Conservation (phyloP, 23 tunicate genomes). For the Halocynthia aurantium region DNA sequence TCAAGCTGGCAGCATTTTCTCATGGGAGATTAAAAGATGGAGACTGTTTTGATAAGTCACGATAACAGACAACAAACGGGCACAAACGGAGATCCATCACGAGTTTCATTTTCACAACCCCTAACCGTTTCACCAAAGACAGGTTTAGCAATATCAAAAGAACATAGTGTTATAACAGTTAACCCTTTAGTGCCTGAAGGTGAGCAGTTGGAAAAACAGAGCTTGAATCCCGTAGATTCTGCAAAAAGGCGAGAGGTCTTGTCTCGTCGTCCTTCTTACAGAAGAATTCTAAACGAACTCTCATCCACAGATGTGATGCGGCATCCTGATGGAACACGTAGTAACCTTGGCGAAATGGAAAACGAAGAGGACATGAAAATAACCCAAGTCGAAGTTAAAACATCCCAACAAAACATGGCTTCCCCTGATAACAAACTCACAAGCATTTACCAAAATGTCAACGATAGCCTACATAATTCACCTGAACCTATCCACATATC, state of each 20-base stretch:
- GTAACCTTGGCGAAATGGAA: neutral
- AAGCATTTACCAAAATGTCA: neutral
- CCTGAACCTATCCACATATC: neutral
- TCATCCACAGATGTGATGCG: slow-evolving; percentile 7
- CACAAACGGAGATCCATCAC: too few relatives aligned
- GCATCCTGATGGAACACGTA: neutral
- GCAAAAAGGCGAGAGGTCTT: slow-evolving; percentile 47
- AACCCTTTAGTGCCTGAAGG: neutral
- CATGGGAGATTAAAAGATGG: too few relatives aligned
- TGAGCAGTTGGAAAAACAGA: neutral
- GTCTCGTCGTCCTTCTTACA: slow-evolving; percentile 54
- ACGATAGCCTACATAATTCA: neutral
- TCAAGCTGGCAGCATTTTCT: too few relatives aligned
- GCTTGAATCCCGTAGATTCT: slow-evolving; percentile 17
- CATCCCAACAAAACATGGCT: neutral
- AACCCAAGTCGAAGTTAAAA: slow-evolving; percentile 4
- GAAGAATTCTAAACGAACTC: slow-evolving; percentile 15
- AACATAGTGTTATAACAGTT: slow-evolving; percentile 1
- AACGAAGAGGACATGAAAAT: neutral
- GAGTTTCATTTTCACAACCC: slow-evolving; percentile 7
- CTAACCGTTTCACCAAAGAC: neutral
- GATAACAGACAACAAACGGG: too few relatives aligned
- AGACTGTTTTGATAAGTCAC: too few relatives aligned
- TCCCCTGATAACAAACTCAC: neutral
- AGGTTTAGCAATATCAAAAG: neutral